These are phyloP conservation scores for Forbesichthys papilliferus DNA, from an alignment of 2,113 vertebrate genomes.

Conservation along the genomic window DNA sequence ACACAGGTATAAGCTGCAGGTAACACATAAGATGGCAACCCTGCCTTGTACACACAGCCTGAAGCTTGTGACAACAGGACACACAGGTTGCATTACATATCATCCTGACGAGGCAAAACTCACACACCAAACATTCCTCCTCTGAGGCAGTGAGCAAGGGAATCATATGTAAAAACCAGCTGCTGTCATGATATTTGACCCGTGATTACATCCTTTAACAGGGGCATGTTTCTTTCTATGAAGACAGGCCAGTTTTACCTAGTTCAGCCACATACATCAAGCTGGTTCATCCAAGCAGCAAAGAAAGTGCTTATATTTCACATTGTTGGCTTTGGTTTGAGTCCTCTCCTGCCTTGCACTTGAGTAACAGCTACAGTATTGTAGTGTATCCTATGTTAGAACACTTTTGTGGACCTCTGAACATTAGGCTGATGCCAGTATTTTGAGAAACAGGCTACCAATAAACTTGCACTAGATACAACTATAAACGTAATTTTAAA, in stretches of 20 bases:
- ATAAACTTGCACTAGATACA: too few species aligned
- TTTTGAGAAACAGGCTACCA: too few species aligned
- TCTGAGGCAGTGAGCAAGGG: not conserved
- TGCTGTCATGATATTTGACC: constrained; percentile 6
- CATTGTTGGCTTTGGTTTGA: too few species aligned
- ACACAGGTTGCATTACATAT: constrained; percentile 33
- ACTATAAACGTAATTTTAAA: too few species aligned
- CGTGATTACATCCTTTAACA: constrained; percentile 26
- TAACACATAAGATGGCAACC: not conserved
- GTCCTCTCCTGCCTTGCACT: too few species aligned
- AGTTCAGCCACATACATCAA: too few species aligned
- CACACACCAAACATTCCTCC: not conserved
- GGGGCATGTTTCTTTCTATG: constrained; percentile 12
- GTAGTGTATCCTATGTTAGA: too few species aligned
- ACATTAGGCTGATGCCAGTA: too few species aligned
- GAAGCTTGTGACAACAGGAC: not conserved
- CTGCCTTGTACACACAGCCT: not conserved
- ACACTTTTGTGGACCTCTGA: too few species aligned
- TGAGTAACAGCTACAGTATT: too few species aligned
- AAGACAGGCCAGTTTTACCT: not conserved
- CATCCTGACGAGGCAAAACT: constrained; percentile 25
- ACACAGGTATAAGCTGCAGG: constrained; percentile 29
- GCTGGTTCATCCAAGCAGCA: too few species aligned
- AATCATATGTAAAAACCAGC: not conserved
- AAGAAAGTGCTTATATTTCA: too few species aligned